Conservation (phyloP, 2,888 invertebrate genomes). For the Melieria picta region DNA sequence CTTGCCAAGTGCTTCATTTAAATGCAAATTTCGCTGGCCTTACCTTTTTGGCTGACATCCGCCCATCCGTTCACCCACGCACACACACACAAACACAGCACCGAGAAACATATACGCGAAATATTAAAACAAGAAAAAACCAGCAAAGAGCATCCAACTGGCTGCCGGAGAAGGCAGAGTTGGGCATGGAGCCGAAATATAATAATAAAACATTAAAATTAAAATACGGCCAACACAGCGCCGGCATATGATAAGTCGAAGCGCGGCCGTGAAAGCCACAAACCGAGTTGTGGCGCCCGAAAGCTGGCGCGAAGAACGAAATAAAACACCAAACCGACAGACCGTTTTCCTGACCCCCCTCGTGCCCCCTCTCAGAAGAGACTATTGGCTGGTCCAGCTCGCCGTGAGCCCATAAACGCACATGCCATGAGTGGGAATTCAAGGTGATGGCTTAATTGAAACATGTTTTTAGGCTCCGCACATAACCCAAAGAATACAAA, state of each 20-base stretch:
- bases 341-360: too few relatives aligned
- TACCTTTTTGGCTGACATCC: conserved; percentile 44
- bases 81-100: not conserved
- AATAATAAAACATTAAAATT: conserved; percentile 45
- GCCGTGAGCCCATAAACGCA: too few relatives aligned
- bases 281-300: too few relatives aligned
- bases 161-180: too few relatives aligned
- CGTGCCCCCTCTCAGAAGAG: too few relatives aligned
- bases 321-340: too few relatives aligned
- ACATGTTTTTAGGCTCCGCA: conserved; percentile 51
- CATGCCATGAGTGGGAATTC: conserved; percentile 45
- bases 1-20: conserved; percentile 55
- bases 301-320: too few relatives aligned
- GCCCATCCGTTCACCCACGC: not conserved
- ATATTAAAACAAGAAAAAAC: conserved; percentile 10
- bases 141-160: conserved; percentile 25
- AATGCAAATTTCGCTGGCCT: conserved; percentile 61
- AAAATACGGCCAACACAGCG: conserved; percentile 32
- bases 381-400: too few relatives aligned
- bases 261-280: too few relatives aligned
- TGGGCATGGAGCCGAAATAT: conserved; percentile 44
- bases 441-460: conserved; percentile 65
- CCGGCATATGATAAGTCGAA: conserved; percentile 4
- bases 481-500: not conserved
- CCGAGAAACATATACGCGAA: conserved; percentile 16